A percentile compares a stretch with the other conserved stretches of the same genome.
phyloP scores from a whole-genome alignment of 2,797 vertebrate species.

The Cryptoblepharus egeriae region DNA sequence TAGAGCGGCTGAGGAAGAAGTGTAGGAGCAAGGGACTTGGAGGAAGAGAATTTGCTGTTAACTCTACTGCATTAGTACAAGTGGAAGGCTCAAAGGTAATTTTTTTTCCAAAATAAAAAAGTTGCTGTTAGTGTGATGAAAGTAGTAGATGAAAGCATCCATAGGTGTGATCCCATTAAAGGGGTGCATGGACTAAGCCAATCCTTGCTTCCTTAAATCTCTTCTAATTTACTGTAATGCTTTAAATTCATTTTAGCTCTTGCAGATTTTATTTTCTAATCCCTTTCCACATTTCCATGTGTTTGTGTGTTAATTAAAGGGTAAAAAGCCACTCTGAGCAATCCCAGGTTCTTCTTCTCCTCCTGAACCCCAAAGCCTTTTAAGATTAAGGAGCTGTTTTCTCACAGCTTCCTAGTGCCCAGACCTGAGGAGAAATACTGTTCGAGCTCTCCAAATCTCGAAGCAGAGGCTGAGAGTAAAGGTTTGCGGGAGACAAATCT shows the following conservation, averaged over 20 bases:
- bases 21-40: background rate
- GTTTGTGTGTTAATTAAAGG: conserved; percentile 77
- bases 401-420: background rate
- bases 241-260: conserved; percentile 65
- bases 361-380: conserved; percentile 62
- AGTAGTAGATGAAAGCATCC: conserved; percentile 72
- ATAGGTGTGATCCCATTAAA: conserved; percentile 73
- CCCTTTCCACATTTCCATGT: conserved; percentile 71
- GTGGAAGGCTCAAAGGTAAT: fast-evolving
- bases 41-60: background rate
- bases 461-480: conserved; percentile 30
- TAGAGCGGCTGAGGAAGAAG: background rate
- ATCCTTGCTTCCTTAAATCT: conserved; percentile 70
- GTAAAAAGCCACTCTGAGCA: conserved; percentile 73
- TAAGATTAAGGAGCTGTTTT: conserved; percentile 62
- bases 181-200: conserved; percentile 55
- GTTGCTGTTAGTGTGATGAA: conserved; percentile 65
- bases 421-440: conserved; percentile 24
- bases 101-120: conserved; percentile 55
- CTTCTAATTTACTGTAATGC: conserved; percentile 75
- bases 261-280: conserved; percentile 72
- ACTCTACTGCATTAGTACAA: background rate
- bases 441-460: conserved; percentile 6
- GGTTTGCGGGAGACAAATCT: background rate
- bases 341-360: conserved; percentile 53